Conservation (phyloP, 2,797 vertebrate genomes). For the Apodemus agrarius region DNA sequence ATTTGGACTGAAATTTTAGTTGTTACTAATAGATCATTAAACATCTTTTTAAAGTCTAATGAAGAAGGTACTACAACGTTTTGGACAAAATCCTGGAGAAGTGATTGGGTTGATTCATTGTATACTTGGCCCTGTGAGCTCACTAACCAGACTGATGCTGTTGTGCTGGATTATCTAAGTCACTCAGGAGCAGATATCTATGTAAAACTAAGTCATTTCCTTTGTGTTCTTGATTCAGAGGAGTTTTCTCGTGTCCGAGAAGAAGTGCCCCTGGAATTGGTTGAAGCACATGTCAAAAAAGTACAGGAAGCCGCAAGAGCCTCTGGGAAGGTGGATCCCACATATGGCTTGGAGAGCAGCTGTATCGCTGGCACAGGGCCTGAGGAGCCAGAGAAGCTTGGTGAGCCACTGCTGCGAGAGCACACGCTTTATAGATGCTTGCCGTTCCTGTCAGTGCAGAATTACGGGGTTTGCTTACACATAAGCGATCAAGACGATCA, state of each 20-base stretch:
- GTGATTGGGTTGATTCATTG: not conserved
- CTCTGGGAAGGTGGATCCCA: slow-evolving; percentile 96
- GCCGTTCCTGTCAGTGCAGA: not conserved
- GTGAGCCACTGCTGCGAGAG: slow-evolving; percentile 83
- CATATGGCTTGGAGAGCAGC: slow-evolving; percentile 96
- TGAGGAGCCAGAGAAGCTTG: slow-evolving; percentile 95
- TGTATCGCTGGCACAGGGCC: slow-evolving; percentile 97
- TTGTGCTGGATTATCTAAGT: not conserved
- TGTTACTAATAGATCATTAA: not conserved
- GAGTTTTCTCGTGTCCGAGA: slow-evolving; percentile 98
- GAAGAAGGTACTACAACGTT: not conserved
- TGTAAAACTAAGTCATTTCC: not conserved
- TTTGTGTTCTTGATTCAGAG: slow-evolving; percentile 88
- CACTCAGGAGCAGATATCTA: not conserved
- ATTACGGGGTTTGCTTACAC: not conserved
- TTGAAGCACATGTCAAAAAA: slow-evolving; percentile 98
- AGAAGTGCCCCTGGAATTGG: slow-evolving; percentile 96
- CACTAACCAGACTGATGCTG: not conserved
- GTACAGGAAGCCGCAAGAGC: slow-evolving; percentile 96
- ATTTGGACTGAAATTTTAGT: not conserved
- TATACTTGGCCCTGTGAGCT: not conserved
- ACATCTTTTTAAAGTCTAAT: not conserved
- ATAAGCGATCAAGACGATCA: not conserved
- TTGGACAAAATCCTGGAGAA: not conserved
- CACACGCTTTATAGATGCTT: not conserved